Percentiles rank a stretch among this genome's conserved stretches.
phyloP scores from a whole-genome alignment of 2,888 invertebrate genomes.

The Acheta domesticus region DNA sequence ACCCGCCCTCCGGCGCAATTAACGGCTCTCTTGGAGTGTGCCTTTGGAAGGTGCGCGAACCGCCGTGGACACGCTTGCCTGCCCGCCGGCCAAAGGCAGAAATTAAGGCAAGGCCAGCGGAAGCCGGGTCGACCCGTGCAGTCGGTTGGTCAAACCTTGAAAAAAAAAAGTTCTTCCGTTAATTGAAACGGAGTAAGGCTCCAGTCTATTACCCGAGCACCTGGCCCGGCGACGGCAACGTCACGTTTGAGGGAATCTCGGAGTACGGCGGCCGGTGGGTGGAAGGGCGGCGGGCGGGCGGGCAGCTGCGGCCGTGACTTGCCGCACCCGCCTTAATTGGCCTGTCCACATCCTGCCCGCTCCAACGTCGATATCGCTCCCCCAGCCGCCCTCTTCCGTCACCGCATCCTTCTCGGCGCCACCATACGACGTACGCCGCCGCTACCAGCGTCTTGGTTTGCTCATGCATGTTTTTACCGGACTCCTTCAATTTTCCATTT shows the following conservation, averaged over 20 bases:
- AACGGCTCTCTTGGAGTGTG: too few species aligned
- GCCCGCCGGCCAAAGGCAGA: background rate
- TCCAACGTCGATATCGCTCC: too few species aligned
- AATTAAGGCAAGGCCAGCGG: background rate
- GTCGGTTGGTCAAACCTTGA: background rate
- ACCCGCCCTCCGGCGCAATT: background rate
- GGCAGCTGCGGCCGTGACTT: slow-evolving; percentile 4
- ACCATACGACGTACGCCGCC: too few species aligned
- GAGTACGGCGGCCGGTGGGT: background rate
- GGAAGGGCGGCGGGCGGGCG: background rate
- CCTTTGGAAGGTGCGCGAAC: background rate
- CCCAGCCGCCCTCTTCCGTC: too few species aligned
- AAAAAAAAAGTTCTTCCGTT: slow-evolving; percentile 5
- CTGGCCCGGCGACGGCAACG: background rate
- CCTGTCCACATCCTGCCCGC: background rate
- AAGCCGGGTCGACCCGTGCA: background rate
- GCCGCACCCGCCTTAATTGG: background rate
- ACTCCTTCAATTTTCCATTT: too few species aligned
- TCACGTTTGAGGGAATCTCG: slow-evolving; percentile 5
- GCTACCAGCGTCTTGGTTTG: too few species aligned
- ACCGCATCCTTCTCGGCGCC: too few species aligned
- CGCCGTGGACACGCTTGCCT: background rate
- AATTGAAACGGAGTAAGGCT: background rate
- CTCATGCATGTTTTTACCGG: too few species aligned
- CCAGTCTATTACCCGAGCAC: background rate